phyloP scores from a whole-genome alignment of 2,113 vertebrate species.

The Hemibagrus wyckioides region DNA sequence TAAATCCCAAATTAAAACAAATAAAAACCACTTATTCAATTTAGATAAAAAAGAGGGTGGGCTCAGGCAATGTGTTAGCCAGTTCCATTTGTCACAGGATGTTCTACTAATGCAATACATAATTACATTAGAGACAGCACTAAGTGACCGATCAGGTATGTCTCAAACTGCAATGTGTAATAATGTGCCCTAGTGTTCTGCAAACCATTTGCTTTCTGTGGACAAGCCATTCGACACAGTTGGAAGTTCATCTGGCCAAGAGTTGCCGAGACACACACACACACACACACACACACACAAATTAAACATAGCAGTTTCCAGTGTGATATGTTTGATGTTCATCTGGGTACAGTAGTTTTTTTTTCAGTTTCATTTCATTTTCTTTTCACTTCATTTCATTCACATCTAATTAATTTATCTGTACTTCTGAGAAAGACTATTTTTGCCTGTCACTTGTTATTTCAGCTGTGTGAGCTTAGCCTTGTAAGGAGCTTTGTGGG shows the following conservation, averaged over 20 bases:
- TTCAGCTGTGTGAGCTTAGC: too few relatives aligned
- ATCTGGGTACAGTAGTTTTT: too few relatives aligned
- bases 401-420: too few relatives aligned
- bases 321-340: too few relatives aligned
- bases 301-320: too few relatives aligned
- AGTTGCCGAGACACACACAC: too few relatives aligned
- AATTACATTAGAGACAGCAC: neutral
- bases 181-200: neutral
- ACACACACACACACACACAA: too few relatives aligned
- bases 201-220: neutral
- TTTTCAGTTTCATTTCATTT: too few relatives aligned
- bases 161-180: neutral
- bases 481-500: too few relatives aligned
- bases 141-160: neutral
- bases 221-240: too few relatives aligned
- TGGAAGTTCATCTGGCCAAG: too few relatives aligned
- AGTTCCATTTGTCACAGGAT: neutral
- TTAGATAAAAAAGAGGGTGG: neutral
- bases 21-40: neutral
- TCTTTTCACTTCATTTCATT: too few relatives aligned
- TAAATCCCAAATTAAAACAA: neutral
- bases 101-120: neutral
- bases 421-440: neutral
- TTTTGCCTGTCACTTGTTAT: neutral
- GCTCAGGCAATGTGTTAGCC: neutral